Conservation (phyloP, 2,888 invertebrate genomes). For the Dexiosoma caninum region DNA sequence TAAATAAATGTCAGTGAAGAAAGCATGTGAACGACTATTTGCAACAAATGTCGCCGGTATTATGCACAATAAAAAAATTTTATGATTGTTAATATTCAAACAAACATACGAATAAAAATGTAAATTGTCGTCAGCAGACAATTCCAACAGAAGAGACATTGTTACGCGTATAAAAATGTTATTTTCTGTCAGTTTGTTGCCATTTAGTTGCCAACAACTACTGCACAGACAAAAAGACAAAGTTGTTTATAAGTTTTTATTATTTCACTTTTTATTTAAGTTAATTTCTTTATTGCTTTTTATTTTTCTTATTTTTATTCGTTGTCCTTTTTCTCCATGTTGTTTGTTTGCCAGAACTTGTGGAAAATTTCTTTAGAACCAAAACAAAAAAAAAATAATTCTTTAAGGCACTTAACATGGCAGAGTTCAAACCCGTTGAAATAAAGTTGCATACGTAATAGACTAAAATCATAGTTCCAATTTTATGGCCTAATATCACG, state of each 20-base stretch:
- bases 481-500: not conserved
- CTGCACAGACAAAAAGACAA: conserved; percentile 6
- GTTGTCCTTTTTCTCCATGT: conserved; percentile 12
- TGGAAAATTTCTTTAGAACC: conserved; percentile 19
- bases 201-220: conserved; percentile 40
- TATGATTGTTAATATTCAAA: conserved; percentile 5
- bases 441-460: not conserved
- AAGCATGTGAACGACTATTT: not conserved
- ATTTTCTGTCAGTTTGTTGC: conserved; percentile 39
- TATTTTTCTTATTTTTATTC: conserved; percentile 34
- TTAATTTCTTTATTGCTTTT: conserved; percentile 43
- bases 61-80: conserved; percentile 34
- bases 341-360: not conserved
- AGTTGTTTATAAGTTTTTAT: conserved; percentile 50
- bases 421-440: not conserved
- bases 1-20: not conserved
- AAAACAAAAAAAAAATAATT: conserved; percentile 32
- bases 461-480: not conserved
- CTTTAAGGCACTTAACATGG: conserved; percentile 45
- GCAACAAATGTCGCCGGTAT: conserved; percentile 33
- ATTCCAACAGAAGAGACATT: conserved; percentile 17
- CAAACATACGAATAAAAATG: not conserved
- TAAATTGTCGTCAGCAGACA: conserved; percentile 13
- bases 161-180: conserved; percentile 36
- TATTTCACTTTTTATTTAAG: conserved; percentile 35